Evolutionary conservation across 1,140 invertebrate genomes (phyloP).

Genomic region (Himalopsyche phryganea): DNA sequence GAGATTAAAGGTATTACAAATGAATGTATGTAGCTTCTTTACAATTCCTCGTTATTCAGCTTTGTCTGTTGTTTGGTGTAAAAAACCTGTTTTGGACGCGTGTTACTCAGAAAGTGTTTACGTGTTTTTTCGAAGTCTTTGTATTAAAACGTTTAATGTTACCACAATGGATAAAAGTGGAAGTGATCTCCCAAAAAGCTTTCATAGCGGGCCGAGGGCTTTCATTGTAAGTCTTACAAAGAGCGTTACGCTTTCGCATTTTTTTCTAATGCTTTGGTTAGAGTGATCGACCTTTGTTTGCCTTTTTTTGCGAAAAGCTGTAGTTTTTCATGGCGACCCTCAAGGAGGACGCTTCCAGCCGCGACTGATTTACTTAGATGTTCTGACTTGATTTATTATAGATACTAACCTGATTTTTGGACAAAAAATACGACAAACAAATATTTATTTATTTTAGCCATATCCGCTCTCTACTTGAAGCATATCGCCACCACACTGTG

Average conservation of each 20-base stretch:
- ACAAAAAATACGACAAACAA: conserved; percentile 1
- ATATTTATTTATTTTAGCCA: conserved; percentile 3
- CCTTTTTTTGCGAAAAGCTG: conserved; percentile 19
- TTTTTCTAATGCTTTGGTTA: conserved; percentile 19
- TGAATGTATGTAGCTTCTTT: no score
- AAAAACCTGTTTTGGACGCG: no score
- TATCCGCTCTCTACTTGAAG: no score
- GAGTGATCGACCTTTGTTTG: conserved; percentile 26
- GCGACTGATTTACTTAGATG: conserved; percentile 16
- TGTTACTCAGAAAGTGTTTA: conserved; percentile 28
- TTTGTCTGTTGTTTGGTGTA: neutral
- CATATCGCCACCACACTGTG: no score
- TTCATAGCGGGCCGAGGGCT: conserved; percentile 19
- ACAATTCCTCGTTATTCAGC: neutral
- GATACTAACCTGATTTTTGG: no score
- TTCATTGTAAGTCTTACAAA: conserved; percentile 27
- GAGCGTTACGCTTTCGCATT: conserved; percentile 24
- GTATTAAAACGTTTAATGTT: conserved; percentile 33
- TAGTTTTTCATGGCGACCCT: conserved; percentile 19
- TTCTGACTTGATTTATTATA: neutral
- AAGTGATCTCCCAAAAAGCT: conserved; percentile 34
- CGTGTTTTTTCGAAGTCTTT: conserved; percentile 29
- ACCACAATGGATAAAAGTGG: conserved; percentile 26
- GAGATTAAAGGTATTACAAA: no score
- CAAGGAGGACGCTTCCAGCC: conserved; percentile 13